Conservation (phyloP, 1,140 invertebrate genomes). For the Asbolus verrucosus region DNA sequence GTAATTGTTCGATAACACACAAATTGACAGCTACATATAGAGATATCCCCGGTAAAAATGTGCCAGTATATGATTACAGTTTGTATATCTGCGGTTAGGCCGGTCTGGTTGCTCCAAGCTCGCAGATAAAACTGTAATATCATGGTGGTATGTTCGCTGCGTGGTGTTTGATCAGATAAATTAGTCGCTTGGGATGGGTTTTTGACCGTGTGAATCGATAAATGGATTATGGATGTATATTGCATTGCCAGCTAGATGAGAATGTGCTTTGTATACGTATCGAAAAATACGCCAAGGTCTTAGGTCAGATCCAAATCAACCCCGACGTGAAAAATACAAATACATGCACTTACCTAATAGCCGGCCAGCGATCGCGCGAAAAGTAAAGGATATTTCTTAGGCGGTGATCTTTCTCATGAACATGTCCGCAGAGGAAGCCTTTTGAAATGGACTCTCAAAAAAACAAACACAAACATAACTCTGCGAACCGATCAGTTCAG, state of each 20-base stretch:
- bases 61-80: constrained; percentile 58
- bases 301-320: constrained; percentile 34
- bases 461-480: too few species aligned
- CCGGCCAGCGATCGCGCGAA: too few species aligned
- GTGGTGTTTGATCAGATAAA: constrained; percentile 60
- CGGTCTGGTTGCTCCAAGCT: constrained; percentile 32
- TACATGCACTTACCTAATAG: constrained; percentile 32
- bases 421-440: too few species aligned
- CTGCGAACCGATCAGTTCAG: too few species aligned
- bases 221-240: constrained; percentile 59
- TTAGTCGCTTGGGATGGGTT: constrained; percentile 57
- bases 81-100: constrained; percentile 45
- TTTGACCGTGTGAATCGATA: constrained; percentile 62
- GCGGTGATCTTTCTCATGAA: too few species aligned
- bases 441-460: too few species aligned
- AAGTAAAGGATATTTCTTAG: too few species aligned
- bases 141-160: constrained; percentile 54
- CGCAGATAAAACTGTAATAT: constrained; percentile 56
- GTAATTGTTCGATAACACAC: constrained; percentile 61
- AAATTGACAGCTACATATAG: constrained; percentile 61
- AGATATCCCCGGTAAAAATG: constrained; percentile 56
- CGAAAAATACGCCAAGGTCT: constrained; percentile 34
- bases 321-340: constrained; percentile 15
- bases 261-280: constrained; percentile 47
- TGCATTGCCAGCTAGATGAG: constrained; percentile 43